Evolutionary conservation across 2,888 invertebrate species (phyloP).

Genomic region (Eilema sororculum): DNA sequence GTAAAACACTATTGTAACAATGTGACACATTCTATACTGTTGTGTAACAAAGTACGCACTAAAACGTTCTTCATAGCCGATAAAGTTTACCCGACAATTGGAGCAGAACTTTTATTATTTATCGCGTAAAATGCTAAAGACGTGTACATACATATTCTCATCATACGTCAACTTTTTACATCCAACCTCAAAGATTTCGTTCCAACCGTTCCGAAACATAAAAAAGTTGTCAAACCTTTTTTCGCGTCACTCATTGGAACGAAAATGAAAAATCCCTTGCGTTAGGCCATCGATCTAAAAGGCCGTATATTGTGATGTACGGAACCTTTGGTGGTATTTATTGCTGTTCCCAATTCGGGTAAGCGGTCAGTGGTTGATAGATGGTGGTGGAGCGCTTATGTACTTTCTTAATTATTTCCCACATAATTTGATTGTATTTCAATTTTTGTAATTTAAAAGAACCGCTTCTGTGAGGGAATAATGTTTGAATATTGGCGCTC

Average conservation of each 20-base stretch:
- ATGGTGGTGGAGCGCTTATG: too few species aligned
- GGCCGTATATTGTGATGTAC: constrained; percentile 58
- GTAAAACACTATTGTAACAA: not conserved
- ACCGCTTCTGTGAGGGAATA: too few species aligned
- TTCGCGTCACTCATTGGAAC: constrained; percentile 48
- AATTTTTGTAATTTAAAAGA: too few species aligned
- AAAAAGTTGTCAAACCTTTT: constrained; percentile 54
- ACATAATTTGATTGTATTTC: too few species aligned
- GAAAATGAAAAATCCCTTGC: constrained; percentile 66
- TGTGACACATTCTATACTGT: constrained; percentile 2
- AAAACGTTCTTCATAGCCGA: constrained; percentile 14
- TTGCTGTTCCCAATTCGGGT: constrained; percentile 64
- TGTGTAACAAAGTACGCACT: constrained; percentile 5
- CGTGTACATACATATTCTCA: constrained; percentile 6
- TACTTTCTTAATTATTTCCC: too few species aligned
- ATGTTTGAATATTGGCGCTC: too few species aligned
- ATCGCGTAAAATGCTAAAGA: constrained; percentile 5
- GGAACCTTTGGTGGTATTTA: constrained; percentile 64
- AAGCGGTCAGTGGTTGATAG: constrained; percentile 69
- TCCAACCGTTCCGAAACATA: constrained; percentile 6
- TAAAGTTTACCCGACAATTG: constrained; percentile 15
- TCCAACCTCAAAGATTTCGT: constrained; percentile 12
- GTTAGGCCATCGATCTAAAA: constrained; percentile 65
- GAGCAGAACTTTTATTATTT: constrained; percentile 11
- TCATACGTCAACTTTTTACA: constrained; percentile 12